Conservation (phyloP, 2,797 vertebrate species). For the Myripristis murdjan region DNA sequence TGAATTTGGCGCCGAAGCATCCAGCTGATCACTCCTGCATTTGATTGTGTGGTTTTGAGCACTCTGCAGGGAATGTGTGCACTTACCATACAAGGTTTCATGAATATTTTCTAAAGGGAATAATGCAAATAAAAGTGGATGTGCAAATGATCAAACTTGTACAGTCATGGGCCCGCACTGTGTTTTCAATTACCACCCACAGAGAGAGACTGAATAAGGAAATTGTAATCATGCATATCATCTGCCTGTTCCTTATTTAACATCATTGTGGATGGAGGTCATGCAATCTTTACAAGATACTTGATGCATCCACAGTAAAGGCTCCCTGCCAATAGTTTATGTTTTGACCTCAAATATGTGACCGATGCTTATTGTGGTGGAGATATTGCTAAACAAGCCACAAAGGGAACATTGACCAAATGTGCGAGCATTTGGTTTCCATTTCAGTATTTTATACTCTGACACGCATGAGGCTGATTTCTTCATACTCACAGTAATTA, state of each 20-base stretch:
- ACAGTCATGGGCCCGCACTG: conserved; percentile 51
- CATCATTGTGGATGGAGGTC: conserved; percentile 3
- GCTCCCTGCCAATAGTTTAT: too few relatives aligned
- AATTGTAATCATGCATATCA: conserved; percentile 5
- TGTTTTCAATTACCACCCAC: conserved; percentile 53
- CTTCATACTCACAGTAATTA: background rate
- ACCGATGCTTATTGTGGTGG: background rate
- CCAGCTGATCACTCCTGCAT: too few relatives aligned
- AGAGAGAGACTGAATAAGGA: conserved; percentile 37
- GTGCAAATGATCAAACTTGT: conserved; percentile 42
- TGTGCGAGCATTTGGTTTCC: background rate
- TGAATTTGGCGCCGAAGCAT: too few relatives aligned
- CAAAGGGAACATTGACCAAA: background rate
- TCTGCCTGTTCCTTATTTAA: conserved; percentile 32
- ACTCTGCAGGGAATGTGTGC: too few relatives aligned
- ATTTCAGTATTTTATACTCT: background rate
- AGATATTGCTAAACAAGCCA: background rate
- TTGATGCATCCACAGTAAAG: background rate
- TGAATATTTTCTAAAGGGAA: conserved; percentile 23
- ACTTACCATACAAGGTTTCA: background rate
- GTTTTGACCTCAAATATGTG: conserved; percentile 4
- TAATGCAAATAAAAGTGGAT: conserved; percentile 16
- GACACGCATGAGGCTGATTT: background rate
- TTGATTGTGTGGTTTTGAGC: too few relatives aligned
- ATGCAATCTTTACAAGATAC: background rate